Evolutionary conservation across 2,113 vertebrate species (phyloP), one percentile per base, ranked within the genome.

Genomic region (Accipiter virgatus): DNA sequence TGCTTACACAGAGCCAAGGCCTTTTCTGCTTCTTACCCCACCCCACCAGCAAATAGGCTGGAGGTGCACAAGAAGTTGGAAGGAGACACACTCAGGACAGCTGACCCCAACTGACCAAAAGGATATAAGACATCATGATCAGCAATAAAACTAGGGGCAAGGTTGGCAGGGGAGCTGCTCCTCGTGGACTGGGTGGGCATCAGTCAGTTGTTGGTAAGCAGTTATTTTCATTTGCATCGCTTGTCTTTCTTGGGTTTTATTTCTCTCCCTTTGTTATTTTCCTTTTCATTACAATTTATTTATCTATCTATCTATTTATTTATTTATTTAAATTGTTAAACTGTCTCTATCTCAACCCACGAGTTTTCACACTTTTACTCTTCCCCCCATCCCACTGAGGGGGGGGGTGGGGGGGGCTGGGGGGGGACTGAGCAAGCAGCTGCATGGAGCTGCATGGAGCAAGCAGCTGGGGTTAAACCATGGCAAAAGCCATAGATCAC

Each of bases 391-490:
- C 10, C 38, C 7, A 9, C 14, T 68, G 22, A 15, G 22, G 40
- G 40, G 13, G 13, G 8, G 36, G 40, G 40, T 13, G 12, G 7
- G n/a, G n/a, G n/a, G n/a, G n/a, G n/a, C n/a, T n/a, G 11, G 12
- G 19, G 9, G 13, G 11, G 20, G 27, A 77, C 4, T 0, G 0
- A 48, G 34, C 4, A 8, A 32, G 17, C 8, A 7, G 22, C 22
- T 88, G 10, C 42, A 9, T 63, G 59, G 20, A 42, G 14, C 16
- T 88, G 10, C 42, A 9, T 63, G 59, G 20, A 42, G 14, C 16
- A 38, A 38, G 38, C 29, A 5, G 10, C 16, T 85, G 27, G n/a
- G 7, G 23, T 59, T 75, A 65, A 59, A 38, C 34, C 13, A 26
- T 1, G 6, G 16, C 52, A 53, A 27, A 78, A 87, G 11, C 5